Evolutionary conservation across 2,797 vertebrate genomes (phyloP).

Genomic region (Danio tinwini): DNA sequence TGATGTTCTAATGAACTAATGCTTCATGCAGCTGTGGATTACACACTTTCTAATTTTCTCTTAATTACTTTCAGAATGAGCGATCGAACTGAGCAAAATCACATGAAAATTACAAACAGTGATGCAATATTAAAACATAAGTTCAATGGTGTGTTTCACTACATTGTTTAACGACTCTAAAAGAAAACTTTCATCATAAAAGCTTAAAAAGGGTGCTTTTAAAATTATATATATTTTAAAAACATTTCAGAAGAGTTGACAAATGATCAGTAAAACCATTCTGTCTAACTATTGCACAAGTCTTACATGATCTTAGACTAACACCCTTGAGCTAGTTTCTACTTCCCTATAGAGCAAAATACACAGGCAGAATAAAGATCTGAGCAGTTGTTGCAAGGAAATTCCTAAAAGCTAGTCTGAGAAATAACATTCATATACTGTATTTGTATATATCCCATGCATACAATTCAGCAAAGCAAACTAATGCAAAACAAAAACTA

Average conservation of each 20-base stretch:
- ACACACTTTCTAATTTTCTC: not conserved
- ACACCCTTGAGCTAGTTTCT: constrained; percentile 33
- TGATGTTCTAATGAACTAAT: not conserved
- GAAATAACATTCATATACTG: not conserved
- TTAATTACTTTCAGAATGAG: not conserved
- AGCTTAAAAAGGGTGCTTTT: not conserved
- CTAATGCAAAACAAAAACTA: not conserved
- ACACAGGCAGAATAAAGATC: not conserved
- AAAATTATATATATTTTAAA: too few relatives aligned
- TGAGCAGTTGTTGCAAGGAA: not conserved
- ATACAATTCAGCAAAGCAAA: not conserved
- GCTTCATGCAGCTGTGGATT: not conserved
- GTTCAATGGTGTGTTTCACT: not conserved
- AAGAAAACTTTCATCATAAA: not conserved
- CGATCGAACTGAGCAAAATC: not conserved
- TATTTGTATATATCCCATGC: not conserved
- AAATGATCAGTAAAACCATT: constrained; percentile 3
- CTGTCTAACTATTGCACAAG: constrained; percentile 12
- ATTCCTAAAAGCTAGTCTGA: not conserved
- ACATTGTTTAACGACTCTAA: not conserved
- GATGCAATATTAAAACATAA: not conserved
- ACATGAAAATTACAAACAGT: not conserved
- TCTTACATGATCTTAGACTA: constrained; percentile 12
- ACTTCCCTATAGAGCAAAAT: constrained; percentile 18
- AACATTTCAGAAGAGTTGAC: not conserved